A percentile compares a stretch with the other conserved stretches of the same genome.
Evolutionary conservation across 2,797 vertebrate genomes (phyloP).

Genomic region (Petrocephalus schoutedeni): DNA sequence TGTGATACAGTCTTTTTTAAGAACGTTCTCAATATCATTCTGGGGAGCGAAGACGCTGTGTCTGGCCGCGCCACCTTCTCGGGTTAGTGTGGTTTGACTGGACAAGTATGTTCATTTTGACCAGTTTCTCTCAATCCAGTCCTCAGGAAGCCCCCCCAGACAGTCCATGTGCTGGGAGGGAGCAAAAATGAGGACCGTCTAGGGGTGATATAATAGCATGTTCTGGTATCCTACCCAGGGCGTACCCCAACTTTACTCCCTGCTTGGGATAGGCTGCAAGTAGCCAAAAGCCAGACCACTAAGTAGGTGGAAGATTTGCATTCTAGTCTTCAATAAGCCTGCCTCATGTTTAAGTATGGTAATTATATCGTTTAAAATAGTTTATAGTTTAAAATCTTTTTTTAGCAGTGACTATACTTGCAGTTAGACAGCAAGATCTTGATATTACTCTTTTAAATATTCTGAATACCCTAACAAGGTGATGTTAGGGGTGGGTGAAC

Average conservation of each 20-base stretch:
- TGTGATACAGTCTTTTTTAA: not conserved
- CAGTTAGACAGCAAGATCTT: not conserved
- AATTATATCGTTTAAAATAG: not conserved
- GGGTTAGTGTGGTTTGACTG: no score
- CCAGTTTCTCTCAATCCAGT: no score
- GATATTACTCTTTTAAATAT: not conserved
- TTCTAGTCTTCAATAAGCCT: not conserved
- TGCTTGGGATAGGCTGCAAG: not conserved
- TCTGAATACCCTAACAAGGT: not conserved
- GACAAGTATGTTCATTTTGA: no score
- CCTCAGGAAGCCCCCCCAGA: no score
- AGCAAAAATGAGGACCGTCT: no score
- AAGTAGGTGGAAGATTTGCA: not conserved
- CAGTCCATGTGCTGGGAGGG: no score
- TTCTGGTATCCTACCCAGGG: not conserved
- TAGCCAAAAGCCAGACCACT: not conserved
- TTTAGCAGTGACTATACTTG: not conserved
- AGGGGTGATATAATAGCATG: no score
- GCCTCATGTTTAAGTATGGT: not conserved
- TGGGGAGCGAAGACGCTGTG: no score
- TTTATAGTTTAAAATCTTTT: not conserved
- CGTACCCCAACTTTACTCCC: not conserved
- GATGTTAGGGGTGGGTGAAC: not conserved
- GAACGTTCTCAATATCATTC: not conserved
- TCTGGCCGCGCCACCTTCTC: no score